These are phyloP conservation scores for Triplophysa bombifrons DNA, from an alignment of 2,797 vertebrate genomes.

Conservation along the genomic window DNA sequence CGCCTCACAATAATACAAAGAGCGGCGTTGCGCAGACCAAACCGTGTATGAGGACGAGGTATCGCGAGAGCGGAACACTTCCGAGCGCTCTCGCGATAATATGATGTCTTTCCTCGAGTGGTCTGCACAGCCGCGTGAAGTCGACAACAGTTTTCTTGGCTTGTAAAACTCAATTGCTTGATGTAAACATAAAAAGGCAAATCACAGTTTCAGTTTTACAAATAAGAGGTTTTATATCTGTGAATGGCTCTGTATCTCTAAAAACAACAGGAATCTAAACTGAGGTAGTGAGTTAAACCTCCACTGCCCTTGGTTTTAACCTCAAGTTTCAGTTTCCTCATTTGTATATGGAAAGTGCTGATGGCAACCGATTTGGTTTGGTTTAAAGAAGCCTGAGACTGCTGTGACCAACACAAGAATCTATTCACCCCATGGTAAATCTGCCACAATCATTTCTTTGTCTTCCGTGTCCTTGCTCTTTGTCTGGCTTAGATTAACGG, in stretches of 20 bases:
- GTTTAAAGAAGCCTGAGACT: not conserved
- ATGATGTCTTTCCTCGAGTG: too few relatives aligned
- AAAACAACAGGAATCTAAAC: not conserved
- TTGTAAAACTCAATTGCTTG: not conserved
- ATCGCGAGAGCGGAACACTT: too few relatives aligned
- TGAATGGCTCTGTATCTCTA: not conserved
- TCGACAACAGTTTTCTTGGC: not conserved
- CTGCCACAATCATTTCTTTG: not conserved
- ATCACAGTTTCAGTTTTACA: constrained; percentile 6
- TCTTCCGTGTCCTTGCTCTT: constrained; percentile 24
- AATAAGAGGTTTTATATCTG: constrained; percentile 10
- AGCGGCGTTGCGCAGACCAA: too few relatives aligned
- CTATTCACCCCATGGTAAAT: not conserved
- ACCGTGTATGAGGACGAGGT: too few relatives aligned
- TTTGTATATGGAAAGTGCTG: constrained; percentile 8
- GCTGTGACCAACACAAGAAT: not conserved
- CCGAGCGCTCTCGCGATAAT: too few relatives aligned
- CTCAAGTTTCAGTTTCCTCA: not conserved
- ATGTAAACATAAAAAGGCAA: not conserved
- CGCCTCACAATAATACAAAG: too few relatives aligned
- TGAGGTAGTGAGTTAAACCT: not conserved
- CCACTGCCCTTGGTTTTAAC: not conserved
- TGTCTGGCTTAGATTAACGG: constrained; percentile 39
- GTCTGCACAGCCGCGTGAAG: too few relatives aligned
- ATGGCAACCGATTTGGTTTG: not conserved